Evolutionary conservation across 92 coral and sea anemone genomes (phyloP).

Genomic region (Porites evermanni): DNA sequence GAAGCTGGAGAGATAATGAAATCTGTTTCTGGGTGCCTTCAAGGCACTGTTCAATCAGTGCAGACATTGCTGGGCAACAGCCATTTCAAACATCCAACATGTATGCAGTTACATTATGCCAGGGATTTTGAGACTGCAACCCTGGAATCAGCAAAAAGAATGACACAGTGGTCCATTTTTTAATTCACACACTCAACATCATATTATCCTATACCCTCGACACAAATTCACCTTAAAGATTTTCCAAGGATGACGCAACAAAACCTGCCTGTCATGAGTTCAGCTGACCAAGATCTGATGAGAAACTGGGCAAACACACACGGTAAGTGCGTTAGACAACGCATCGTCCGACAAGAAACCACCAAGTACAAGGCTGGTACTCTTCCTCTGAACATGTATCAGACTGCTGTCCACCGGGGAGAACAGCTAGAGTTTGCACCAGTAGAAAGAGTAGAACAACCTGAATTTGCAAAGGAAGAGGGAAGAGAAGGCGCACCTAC

Average conservation of each 20-base stretch:
- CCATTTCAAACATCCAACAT: constrained; percentile 29
- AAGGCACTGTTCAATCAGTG: constrained; percentile 48
- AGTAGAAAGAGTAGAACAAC: constrained; percentile 9
- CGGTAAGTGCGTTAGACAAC: constrained; percentile 36
- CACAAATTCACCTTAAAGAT: constrained; percentile 37
- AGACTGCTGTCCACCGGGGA: constrained; percentile 25
- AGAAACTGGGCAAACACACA: constrained; percentile 38
- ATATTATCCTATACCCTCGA: constrained; percentile 30
- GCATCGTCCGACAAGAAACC: constrained; percentile 32
- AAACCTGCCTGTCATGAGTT: constrained; percentile 28
- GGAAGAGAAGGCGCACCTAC: constrained; percentile 11
- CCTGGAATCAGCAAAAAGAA: constrained; percentile 23
- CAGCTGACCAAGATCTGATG: constrained; percentile 50
- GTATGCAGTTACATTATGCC: constrained; percentile 28
- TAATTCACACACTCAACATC: constrained; percentile 45
- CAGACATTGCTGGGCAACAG: constrained; percentile 25
- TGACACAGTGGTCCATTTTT: constrained; percentile 28
- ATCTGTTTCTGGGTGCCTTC: constrained; percentile 39
- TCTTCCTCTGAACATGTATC: constrained; percentile 51
- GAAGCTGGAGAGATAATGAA: constrained; percentile 25
- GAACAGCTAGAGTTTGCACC: constrained; percentile 31
- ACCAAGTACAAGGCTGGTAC: constrained; percentile 45
- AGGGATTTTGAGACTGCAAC: constrained; percentile 33
- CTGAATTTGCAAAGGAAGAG: constrained; percentile 10
- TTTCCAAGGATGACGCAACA: constrained; percentile 39